Evolutionary conservation across 2,888 invertebrate species (phyloP).

Genomic region (Timema cristinae): DNA sequence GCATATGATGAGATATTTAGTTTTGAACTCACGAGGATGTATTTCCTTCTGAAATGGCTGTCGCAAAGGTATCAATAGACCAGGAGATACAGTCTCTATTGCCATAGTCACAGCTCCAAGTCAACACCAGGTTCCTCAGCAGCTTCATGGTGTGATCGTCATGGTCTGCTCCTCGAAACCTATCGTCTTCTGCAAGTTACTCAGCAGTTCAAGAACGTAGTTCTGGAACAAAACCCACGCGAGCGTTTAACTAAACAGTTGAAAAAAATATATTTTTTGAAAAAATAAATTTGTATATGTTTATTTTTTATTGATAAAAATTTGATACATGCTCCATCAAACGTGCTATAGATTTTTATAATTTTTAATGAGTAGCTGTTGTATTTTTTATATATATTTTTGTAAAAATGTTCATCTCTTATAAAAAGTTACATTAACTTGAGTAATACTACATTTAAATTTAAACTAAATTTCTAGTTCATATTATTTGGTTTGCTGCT

Average conservation of each 20-base stretch:
- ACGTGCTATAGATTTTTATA: too few species aligned
- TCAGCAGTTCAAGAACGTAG: slow-evolving; percentile 13
- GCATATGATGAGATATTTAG: too few species aligned
- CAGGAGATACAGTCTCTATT: slow-evolving; percentile 50
- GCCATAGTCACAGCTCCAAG: slow-evolving; percentile 56
- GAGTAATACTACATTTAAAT: too few species aligned
- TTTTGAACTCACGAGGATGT: too few species aligned
- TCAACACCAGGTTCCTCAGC: slow-evolving; percentile 52
- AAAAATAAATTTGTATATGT: neutral
- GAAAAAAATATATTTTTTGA: neutral
- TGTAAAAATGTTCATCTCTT: too few species aligned
- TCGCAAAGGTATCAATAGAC: slow-evolving; percentile 38
- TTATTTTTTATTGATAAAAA: too few species aligned
- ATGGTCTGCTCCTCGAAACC: slow-evolving; percentile 47
- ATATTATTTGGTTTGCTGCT: too few species aligned
- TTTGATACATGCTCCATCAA: too few species aligned
- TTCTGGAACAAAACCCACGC: slow-evolving; percentile 16
- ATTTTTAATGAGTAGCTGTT: too few species aligned
- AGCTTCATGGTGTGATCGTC: slow-evolving; percentile 53
- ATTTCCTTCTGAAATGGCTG: neutral
- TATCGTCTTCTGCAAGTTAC: slow-evolving; percentile 43
- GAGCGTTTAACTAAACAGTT: neutral
- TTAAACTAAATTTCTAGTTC: too few species aligned
- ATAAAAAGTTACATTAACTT: too few species aligned
- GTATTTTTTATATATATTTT: too few species aligned